These are phyloP conservation scores for Archaeoteleia sp. DNA, from an alignment of 2,888 invertebrate species.

Conservation along the genomic window DNA sequence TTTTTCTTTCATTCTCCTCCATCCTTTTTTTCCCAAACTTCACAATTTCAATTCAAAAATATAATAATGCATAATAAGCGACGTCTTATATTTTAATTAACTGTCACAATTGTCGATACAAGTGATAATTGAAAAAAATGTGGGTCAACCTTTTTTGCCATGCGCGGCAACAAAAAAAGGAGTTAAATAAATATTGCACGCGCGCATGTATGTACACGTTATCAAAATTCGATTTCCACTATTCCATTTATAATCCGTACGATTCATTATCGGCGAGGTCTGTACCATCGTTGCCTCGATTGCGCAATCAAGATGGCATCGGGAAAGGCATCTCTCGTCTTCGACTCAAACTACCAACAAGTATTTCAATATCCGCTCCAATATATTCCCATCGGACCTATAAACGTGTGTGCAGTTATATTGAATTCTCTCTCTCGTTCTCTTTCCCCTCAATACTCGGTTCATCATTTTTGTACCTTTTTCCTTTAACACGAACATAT, in stretches of 20 bases:
- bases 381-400: slow-evolving; percentile 71
- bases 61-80: too few relatives aligned
- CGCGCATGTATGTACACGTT: slow-evolving; percentile 29
- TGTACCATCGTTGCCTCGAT: slow-evolving; percentile 68
- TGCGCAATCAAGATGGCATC: slow-evolving; percentile 69
- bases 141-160: too few relatives aligned
- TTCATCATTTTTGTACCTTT: slow-evolving; percentile 44
- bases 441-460: slow-evolving; percentile 45
- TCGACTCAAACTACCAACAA: slow-evolving; percentile 73
- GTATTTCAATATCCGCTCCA: slow-evolving; percentile 73
- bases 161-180: too few relatives aligned
- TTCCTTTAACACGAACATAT: slow-evolving; percentile 28
- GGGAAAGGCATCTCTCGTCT: slow-evolving; percentile 69
- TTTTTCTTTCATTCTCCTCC: slow-evolving; percentile 17
- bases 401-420: slow-evolving; percentile 73
- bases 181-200: slow-evolving; percentile 13
- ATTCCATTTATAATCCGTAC: slow-evolving; percentile 61
- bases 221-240: slow-evolving; percentile 51
- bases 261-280: slow-evolving; percentile 64
- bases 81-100: too few relatives aligned
- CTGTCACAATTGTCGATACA: too few relatives aligned
- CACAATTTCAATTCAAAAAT: slow-evolving; percentile 16
- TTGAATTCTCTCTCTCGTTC: slow-evolving; percentile 65
- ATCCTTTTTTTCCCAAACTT: slow-evolving; percentile 6
- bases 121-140: too few relatives aligned